Evolutionary conservation across 2,888 invertebrate genomes (phyloP).

Genomic region (Physocephala rufipes): DNA sequence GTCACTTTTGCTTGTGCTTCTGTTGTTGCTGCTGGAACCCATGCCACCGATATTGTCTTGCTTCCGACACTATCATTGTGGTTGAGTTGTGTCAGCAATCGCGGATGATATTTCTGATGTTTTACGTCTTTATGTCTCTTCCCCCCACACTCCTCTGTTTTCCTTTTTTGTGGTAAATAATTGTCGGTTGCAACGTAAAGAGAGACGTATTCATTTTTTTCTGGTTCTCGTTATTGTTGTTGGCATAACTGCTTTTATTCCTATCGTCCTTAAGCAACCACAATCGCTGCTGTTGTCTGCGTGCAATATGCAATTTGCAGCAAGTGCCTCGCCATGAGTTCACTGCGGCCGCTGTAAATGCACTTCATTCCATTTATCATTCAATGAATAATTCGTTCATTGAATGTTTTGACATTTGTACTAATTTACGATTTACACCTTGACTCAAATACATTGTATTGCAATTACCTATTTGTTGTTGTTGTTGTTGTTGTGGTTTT

Average conservation of each 20-base stretch:
- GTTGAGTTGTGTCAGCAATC: background rate
- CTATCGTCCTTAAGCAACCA: background rate
- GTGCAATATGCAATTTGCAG: conserved; percentile 21
- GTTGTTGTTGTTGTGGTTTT: too few relatives aligned
- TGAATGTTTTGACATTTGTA: conserved; percentile 45
- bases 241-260: too few relatives aligned
- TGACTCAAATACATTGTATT: background rate
- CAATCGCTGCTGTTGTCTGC: conserved; percentile 37
- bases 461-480: too few relatives aligned
- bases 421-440: conserved; percentile 44
- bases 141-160: background rate
- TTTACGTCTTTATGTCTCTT: background rate
- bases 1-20: background rate
- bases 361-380: background rate
- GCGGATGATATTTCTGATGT: background rate
- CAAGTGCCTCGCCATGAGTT: background rate
- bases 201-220: background rate
- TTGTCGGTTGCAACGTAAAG: conserved; percentile 11
- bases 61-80: conserved; percentile 32
- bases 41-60: conserved; percentile 24
- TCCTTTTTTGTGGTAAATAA: background rate
- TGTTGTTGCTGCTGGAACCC: conserved; percentile 33
- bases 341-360: background rate
- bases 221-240: conserved; percentile 14
- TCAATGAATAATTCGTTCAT: background rate